Evolutionary conservation across 1,140 invertebrate genomes (phyloP).

Genomic region (Piezodorus guildinii): DNA sequence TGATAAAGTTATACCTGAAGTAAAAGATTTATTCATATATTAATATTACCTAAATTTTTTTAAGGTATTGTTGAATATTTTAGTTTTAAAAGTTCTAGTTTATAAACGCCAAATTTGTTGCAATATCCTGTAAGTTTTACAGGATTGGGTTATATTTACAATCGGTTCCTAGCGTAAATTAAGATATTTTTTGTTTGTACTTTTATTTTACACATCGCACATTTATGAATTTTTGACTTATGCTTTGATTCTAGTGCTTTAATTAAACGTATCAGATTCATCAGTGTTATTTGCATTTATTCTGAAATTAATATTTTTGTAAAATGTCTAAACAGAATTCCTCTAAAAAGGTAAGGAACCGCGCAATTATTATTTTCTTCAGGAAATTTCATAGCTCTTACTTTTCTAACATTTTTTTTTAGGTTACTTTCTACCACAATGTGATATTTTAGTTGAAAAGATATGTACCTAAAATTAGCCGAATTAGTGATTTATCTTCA

Average conservation of each 20-base stretch:
- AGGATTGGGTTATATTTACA: neutral
- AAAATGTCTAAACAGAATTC: neutral
- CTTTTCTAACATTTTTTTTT: neutral
- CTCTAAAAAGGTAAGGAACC: neutral
- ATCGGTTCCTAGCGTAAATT: neutral
- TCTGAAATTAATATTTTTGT: constrained; percentile 6
- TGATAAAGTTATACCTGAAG: constrained; percentile 13
- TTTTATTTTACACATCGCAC: neutral
- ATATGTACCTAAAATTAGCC: constrained; percentile 12
- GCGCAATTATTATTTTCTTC: neutral
- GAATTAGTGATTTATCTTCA: constrained; percentile 17
- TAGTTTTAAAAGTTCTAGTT: neutral
- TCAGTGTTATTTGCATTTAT: constrained; percentile 8
- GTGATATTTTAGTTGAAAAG: constrained; percentile 6
- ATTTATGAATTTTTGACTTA: neutral
- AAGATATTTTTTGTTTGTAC: too few species aligned
- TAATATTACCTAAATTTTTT: neutral
- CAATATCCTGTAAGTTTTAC: neutral
- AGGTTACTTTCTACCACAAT: neutral
- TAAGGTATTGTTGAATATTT: neutral
- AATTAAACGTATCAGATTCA: neutral
- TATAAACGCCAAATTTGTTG: neutral
- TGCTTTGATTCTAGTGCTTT: neutral
- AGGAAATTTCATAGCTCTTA: neutral
- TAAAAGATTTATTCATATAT: neutral